Evolutionary conservation across 2,797 vertebrate species (phyloP), one percentile per base, ranked within the genome.

Genomic region (Galagoides demidoff): DNA sequence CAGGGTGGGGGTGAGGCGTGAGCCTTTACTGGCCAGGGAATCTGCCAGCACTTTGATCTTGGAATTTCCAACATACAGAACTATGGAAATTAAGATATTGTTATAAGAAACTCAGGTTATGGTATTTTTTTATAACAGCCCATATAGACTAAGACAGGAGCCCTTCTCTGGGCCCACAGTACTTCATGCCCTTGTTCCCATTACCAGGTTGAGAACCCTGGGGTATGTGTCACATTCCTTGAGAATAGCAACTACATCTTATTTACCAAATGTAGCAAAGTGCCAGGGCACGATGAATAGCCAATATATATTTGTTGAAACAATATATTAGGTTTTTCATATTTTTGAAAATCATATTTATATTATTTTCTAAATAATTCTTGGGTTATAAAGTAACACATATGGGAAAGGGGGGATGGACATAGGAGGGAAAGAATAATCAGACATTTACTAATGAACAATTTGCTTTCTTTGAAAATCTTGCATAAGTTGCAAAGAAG

Each of bases 391-490:
- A 85, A 87, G 78, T 23, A 95, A 52, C 12, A 85, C 6, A 70
- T 22, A 85, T 11, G 2, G 1, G 13, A 81, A 57, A 71, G 4
- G 11, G 13, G 3, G 4, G 14, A 52, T 19, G 9, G 20, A 16
- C 1, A 16, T 9, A 85, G 27, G 6, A 86, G n/a, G 9, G 12
- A 29, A 64, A 63, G 31, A 84, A 20, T 73, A 77, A 83, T 91
- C 11, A 37, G 79, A 45, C 0, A 43, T 52, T 84, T 73, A 43
- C 70, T 77, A 82, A 64, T 29, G 25, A 92, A 34, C 7, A 91
- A 57, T 31, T 63, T 63, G 2, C 22, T 95, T 89, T 93, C 29
- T 37, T 20, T 85, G 8, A 86, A 96, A 89, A 89, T 92, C 4
- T 2, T 86, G 11, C 17, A 5, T 61, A 81, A 63, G 23, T n/a